Base-by-base conservation (phyloP, 2,113 vertebrate species). In the Erythrocercus mccallii region DNA sequence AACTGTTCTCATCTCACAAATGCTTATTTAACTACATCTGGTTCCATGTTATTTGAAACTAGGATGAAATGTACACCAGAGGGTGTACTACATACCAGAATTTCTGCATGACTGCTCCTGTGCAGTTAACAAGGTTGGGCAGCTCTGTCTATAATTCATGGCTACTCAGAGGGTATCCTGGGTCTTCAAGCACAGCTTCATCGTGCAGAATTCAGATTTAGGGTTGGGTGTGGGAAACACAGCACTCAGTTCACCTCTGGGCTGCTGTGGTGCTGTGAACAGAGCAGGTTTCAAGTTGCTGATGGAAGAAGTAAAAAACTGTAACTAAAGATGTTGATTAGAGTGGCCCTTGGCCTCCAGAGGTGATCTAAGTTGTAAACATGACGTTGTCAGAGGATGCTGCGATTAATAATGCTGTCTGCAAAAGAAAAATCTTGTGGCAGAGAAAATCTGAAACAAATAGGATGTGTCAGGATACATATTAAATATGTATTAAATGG, bases 111-210 rank as follows among this genome's bases (percentile, higher is more conserved):
- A 14, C 86, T 92, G 4, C 62, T 64, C 60, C 80, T 40, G 44
- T 51, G 86, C 60, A 33, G 72, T 40, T 96, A 91, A 95, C 86
- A 30, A 60, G 91, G 47, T 28, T 90, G 91, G 76, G 88, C 95
- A 95, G 88, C 92, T 81, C 71, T 60, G 71, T 96, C 90, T 62
- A 94, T 95, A 93, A 96, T 96, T 97, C 72, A 95, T 90, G 95
- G 91, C 58, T 83, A 8, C 56, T 86, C 80, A 21, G 58, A 83
- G 94, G 72, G 56, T 73, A 93, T 90, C 80, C 56, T 58, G 86
- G 88, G 88, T 95, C 64, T 81, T 65, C 25, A 8, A 65, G 57
- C 17, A 69, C n/a, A 82, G 53, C 81, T 82, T 50, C 71, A 35
- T 90, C 15, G 30, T 0, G 1, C 64, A 54, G 64, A 86, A 86